Evolutionary conservation across 2,888 invertebrate genomes (phyloP).

Genomic region (Cybosia mesomella): DNA sequence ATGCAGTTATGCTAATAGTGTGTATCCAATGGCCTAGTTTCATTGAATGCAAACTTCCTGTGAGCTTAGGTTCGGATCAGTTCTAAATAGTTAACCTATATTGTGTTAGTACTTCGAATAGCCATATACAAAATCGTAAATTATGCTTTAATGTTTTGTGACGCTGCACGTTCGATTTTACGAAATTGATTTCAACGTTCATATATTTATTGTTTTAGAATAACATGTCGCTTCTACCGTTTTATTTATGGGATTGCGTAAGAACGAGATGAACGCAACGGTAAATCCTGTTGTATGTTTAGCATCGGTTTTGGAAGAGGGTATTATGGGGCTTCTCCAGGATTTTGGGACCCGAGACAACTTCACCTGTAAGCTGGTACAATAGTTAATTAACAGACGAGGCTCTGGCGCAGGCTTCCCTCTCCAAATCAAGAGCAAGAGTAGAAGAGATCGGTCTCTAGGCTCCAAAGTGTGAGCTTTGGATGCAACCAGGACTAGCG

Average conservation of each 20-base stretch:
- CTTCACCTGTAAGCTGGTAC: too few relatives aligned
- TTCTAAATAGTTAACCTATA: conserved; percentile 52
- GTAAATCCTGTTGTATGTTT: too few relatives aligned
- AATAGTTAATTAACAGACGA: too few relatives aligned
- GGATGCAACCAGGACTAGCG: too few relatives aligned
- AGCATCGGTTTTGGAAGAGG: too few relatives aligned
- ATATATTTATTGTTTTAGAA: not conserved
- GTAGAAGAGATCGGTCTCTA: too few relatives aligned
- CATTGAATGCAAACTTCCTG: conserved; percentile 55
- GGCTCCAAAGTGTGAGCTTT: too few relatives aligned
- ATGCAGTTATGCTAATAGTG: conserved; percentile 28
- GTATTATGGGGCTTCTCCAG: too few relatives aligned
- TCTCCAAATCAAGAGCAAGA: too few relatives aligned
- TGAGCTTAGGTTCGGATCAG: conserved; percentile 54
- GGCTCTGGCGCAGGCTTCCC: too few relatives aligned
- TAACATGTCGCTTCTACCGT: not conserved
- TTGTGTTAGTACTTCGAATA: conserved; percentile 37
- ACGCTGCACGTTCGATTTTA: not conserved
- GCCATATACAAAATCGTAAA: conserved; percentile 20
- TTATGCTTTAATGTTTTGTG: conserved; percentile 10
- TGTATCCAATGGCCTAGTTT: conserved; percentile 52
- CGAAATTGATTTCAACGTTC: conserved; percentile 15
- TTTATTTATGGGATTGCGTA: not conserved
- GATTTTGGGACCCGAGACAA: too few relatives aligned
- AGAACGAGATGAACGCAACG: not conserved